Conservation (phyloP, 92 coral and sea anemone species). For the Zoanthus gigantus region DNA sequence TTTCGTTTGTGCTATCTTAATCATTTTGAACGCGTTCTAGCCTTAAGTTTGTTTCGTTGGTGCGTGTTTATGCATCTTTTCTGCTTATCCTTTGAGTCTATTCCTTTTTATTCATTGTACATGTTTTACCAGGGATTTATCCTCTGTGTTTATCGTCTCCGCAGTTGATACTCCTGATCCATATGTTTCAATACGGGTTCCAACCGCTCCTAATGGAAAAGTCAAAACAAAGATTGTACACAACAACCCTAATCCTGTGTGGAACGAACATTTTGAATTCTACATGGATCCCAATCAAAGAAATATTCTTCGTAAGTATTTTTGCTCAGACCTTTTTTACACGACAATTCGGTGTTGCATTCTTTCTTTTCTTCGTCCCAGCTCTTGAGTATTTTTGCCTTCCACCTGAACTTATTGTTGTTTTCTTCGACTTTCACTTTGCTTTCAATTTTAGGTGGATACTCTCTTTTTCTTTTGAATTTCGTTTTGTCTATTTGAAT, state of each 20-base stretch:
- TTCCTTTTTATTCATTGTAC: too few species aligned
- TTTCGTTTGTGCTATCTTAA: too few species aligned
- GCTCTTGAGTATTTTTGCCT: neutral
- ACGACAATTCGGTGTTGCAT: neutral
- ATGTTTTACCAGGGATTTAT: neutral
- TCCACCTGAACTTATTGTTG: neutral
- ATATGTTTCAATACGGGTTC: slow-evolving; percentile 20
- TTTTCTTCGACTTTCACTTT: neutral
- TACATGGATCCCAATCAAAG: slow-evolving; percentile 25
- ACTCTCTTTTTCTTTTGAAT: neutral
- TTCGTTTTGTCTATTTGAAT: neutral
- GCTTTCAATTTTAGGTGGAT: neutral
- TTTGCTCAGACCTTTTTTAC: neutral
- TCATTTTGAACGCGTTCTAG: too few species aligned
- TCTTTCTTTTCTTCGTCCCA: neutral
- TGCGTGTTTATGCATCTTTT: too few species aligned
- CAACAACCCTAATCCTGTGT: slow-evolving; percentile 43
- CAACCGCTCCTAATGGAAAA: slow-evolving; percentile 42
- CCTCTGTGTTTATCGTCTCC: neutral
- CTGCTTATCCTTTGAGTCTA: too few species aligned
- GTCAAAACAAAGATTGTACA: slow-evolving; percentile 35
- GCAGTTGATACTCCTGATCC: slow-evolving; percentile 40
- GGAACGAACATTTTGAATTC: slow-evolving; percentile 31
- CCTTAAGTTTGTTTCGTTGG: too few species aligned
- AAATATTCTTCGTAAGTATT: slow-evolving; percentile 14